These are phyloP conservation scores for Pristionchus arcanus DNA, from an alignment of 2,888 invertebrate genomes.

Conservation along the genomic window DNA sequence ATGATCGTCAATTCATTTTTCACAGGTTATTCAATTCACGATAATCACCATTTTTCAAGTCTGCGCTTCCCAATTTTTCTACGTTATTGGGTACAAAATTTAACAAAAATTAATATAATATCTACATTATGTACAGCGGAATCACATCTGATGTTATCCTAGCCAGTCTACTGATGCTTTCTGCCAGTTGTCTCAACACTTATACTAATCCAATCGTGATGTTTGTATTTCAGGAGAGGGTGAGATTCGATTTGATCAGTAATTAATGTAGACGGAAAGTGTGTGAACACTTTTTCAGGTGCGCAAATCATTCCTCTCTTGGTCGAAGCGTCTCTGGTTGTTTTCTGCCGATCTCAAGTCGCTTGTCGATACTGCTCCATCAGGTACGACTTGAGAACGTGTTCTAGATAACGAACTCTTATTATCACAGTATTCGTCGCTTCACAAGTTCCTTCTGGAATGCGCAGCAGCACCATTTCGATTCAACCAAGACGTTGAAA, in stretches of 20 bases:
- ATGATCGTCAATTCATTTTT: neutral
- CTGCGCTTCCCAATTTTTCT: conserved; percentile 24
- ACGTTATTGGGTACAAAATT: neutral
- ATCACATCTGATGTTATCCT: conserved; percentile 26
- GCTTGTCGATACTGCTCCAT: conserved; percentile 2
- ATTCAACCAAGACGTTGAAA: neutral
- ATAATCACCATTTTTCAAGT: conserved; percentile 40
- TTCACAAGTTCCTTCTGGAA: neutral
- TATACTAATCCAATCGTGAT: conserved; percentile 30
- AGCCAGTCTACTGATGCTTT: conserved; percentile 14
- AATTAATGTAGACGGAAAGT: neutral
- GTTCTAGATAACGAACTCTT: neutral
- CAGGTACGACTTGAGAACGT: neutral
- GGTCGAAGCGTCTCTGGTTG: neutral
- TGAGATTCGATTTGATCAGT: neutral
- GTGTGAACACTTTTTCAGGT: neutral
- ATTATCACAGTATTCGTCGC: neutral
- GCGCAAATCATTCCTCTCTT: conserved; percentile 10
- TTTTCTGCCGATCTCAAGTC: conserved; percentile 7
- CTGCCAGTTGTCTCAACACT: neutral
- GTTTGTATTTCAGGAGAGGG: conserved; percentile 40
- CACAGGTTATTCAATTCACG: conserved; percentile 34
- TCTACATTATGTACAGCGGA: neutral
- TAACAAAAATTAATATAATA: neutral
- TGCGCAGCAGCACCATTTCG: neutral